Evolutionary conservation across 1,140 invertebrate genomes (phyloP), one percentile per base, ranked within the genome.

Genomic region (Magallana gigas): DNA sequence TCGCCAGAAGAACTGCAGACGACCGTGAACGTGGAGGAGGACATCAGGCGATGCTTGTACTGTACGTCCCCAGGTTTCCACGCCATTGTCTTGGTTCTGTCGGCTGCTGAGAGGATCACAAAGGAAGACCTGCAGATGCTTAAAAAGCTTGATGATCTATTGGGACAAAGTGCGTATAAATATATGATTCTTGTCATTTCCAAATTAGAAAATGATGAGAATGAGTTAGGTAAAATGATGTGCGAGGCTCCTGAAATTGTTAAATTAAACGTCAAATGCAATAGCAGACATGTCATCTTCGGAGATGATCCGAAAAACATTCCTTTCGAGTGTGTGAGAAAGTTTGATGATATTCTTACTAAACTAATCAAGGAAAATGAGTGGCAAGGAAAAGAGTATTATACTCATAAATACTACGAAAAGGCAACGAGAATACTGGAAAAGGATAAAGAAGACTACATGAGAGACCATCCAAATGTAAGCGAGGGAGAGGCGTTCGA

Each of bases 11-110:
- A 76, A 29, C 11, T 62, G 8, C 60, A 62, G 11, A 62, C 23
- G 23, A 23, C 11, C 1, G 36, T 76, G 0, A 29, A 76, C 36
- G 68, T 76, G 12, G 68, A 76, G 29, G 9, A 23, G 8, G 68
- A 76, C 36, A 76, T 76, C 23, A 76, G 23, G 23, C 68, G 68
- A 23, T 76, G 68, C 36, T 76, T 76, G 68, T 76, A 29, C 36
- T 76, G 68, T 29, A 76, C 68, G 68, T 76, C 68, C 0, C 68
- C 68, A 3, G 68, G 68, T 29, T 76, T 76, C 14, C 68, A 76
- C 68, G 68, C 68, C 68, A 76, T 76, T 76, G 68, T 76, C 23
- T 29, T 76, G 68, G 68, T 76, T 23, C 36, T 76, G 8, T 76
- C 68, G 9, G 68, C 68, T 11, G 18, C 23, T 8, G 68, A 76